Base-by-base conservation (phyloP, 2,797 vertebrate species). In the Ataeniobius toweri region DNA sequence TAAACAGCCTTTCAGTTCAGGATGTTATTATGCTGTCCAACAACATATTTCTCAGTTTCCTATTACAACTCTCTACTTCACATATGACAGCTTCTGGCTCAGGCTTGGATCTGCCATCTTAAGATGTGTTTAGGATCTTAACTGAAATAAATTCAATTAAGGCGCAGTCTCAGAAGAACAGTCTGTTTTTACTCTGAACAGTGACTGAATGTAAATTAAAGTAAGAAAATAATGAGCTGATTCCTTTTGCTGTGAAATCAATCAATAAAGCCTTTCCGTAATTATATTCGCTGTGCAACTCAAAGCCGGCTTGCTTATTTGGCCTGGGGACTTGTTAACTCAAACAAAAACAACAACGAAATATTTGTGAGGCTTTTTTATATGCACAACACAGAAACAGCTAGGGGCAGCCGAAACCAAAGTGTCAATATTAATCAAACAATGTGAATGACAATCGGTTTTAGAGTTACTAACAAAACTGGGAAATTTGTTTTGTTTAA, bases 21-120 rank as follows among this genome's bases (percentile, higher is more conserved):
- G n/a, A 56, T 41, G 41, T 80, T 85, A 87, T 88, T 80, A 80
- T 84, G 76, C 83, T 73, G 31, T 85, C 76, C 82, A 77, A 88
- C 80, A 80, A 83, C 85, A 86, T 91, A 88, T 94, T 91, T 90
- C 82, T 85, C 85, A 84, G 89, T 93, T 92, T 94, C 89, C 89
- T 74, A 78, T 80, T 78, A 79, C 61, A 80, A 86, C 72, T 58
- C 80, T 76, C 67, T 75, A 75, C 89, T 86, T 86, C 80, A 84
- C 82, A 81, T 76, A 65, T 84, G 88, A 89, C 91, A 93, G 88
- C 89, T 91, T 88, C 80, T 88, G 83, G 80, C 53, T 74, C 81
- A 81, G 85, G 84, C 55, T 80, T 72, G 61, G 80, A 74, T 84
- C 79, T 70, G 41, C 13, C 5, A 14, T 76, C 50, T 58, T 6